Evolutionary conservation across 2,888 invertebrate species (phyloP).

Genomic region (Xylota segnis): DNA sequence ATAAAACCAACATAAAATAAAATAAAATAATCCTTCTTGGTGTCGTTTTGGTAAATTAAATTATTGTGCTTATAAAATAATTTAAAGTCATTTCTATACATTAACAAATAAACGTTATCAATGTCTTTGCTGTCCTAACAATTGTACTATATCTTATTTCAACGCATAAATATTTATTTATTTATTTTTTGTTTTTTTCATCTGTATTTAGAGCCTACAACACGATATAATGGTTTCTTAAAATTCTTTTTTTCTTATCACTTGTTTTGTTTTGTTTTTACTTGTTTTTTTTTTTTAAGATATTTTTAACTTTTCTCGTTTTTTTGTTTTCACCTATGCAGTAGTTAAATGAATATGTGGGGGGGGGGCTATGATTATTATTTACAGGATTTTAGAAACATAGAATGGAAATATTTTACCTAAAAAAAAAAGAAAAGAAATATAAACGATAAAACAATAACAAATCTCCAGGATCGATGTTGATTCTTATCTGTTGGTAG

Average conservation of each 20-base stretch:
- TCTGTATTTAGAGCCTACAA: slow-evolving; percentile 63
- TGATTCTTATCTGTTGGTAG: slow-evolving; percentile 25
- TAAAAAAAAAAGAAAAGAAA: slow-evolving; percentile 9
- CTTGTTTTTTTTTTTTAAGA: slow-evolving; percentile 28
- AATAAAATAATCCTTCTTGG: slow-evolving; percentile 62
- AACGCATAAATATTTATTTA: slow-evolving; percentile 70
- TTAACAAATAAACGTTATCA: slow-evolving; percentile 67
- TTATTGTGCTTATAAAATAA: slow-evolving; percentile 71
- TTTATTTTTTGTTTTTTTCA: too few species aligned
- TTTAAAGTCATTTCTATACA: slow-evolving; percentile 48
- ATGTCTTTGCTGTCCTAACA: slow-evolving; percentile 75
- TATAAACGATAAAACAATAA: slow-evolving; percentile 46
- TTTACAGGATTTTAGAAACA: slow-evolving; percentile 58
- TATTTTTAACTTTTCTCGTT: slow-evolving; percentile 29
- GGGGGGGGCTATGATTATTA: slow-evolving; percentile 52
- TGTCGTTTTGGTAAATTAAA: slow-evolving; percentile 67
- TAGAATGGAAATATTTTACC: slow-evolving; percentile 29
- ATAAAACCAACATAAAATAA: slow-evolving; percentile 55
- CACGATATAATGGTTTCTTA: slow-evolving; percentile 57
- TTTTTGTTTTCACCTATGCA: slow-evolving; percentile 35
- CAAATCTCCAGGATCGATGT: slow-evolving; percentile 52
- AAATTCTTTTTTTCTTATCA: slow-evolving; percentile 58
- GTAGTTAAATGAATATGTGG: slow-evolving; percentile 28
- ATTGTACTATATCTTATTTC: slow-evolving; percentile 73
- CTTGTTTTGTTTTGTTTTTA: slow-evolving; percentile 26